Conservation (phyloP, 2,888 invertebrate species). For the Cremastinae sp. region DNA sequence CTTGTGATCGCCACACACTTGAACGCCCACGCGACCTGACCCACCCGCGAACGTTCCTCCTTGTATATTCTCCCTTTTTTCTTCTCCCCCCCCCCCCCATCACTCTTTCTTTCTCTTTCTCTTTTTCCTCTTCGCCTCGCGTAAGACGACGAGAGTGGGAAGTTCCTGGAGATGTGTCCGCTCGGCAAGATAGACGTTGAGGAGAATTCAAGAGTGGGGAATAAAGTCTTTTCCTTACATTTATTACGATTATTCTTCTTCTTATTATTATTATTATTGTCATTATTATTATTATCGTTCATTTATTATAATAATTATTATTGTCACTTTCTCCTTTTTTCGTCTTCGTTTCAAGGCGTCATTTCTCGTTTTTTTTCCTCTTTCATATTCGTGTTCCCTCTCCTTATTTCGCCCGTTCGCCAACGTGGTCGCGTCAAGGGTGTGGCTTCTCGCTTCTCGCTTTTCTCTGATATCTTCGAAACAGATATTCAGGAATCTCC, state of each 20-base stretch:
- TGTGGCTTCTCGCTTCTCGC: conserved; percentile 72
- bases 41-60: conserved; percentile 48
- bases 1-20: conserved; percentile 74
- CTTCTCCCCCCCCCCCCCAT: conserved; percentile 10
- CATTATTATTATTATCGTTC: background rate
- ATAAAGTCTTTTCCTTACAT: conserved; percentile 53
- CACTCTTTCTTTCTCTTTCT: conserved; percentile 22
- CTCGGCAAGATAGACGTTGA: conserved; percentile 47
- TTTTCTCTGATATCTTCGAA: conserved; percentile 60
- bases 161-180: conserved; percentile 49
- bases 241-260: background rate
- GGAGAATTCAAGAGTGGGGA: conserved; percentile 45
- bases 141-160: conserved; percentile 52
- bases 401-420: conserved; percentile 54
- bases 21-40: conserved; percentile 64
- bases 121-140: conserved; percentile 36
- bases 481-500: conserved; percentile 53
- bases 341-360: conserved; percentile 49
- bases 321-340: conserved; percentile 30
- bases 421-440: conserved; percentile 69
- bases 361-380: conserved; percentile 39
- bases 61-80: conserved; percentile 49
- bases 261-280: background rate
- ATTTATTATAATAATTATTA: conserved; percentile 7
- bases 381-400: conserved; percentile 36